Evolutionary conservation across 2,888 invertebrate species (phyloP), one percentile per base, ranked within the genome.

Genomic region (Mimachlamys varia): DNA sequence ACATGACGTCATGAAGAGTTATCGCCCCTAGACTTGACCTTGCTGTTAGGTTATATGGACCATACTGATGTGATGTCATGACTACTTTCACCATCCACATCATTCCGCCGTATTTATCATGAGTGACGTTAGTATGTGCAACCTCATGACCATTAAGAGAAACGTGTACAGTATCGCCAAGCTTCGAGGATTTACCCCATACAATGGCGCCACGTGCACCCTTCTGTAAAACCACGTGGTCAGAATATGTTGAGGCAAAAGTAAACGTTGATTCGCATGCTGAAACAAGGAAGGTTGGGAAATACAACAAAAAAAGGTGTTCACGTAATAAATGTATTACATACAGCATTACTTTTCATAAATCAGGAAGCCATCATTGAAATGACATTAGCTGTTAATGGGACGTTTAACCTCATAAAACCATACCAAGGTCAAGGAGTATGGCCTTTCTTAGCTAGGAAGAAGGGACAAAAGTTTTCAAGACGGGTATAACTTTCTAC

Each of bases 1-100:
- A 96, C 89, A 95, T 89, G 17, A 96, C 96, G 91, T 96, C 95
- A 19, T 90, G 91, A 2, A 96, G 89, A 5, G 91, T 92, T 27
- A 94, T 92, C 22, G 89, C 90, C 53, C 93, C 92, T 15, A 91
- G 92, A 27, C 90, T 92, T n/a, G 95, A 94, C 19, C 88, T 90
- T 1, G 94, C 95, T 0, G 91, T 93, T 22, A 96, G 91, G 5
- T 76, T 92, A 89, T 92, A 94, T 7, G 95, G 95, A 0, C 94
- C 94, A 12, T 90, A 89, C 2, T 88, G 62, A 7, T 89, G 87
- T 22, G 91, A 90, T 27, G 91, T 91, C n/a, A 95, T 91, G 0
- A 93, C 94, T 15, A 96, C 91, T 33, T 92, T 92, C 0, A 91
- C 91, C 89, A 93, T 93, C 95, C 94, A 95, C 0, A 92, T 88